These are phyloP conservation scores for Otocyon megalotis DNA, from an alignment of 2,113 vertebrate species.

Conservation along the genomic window DNA sequence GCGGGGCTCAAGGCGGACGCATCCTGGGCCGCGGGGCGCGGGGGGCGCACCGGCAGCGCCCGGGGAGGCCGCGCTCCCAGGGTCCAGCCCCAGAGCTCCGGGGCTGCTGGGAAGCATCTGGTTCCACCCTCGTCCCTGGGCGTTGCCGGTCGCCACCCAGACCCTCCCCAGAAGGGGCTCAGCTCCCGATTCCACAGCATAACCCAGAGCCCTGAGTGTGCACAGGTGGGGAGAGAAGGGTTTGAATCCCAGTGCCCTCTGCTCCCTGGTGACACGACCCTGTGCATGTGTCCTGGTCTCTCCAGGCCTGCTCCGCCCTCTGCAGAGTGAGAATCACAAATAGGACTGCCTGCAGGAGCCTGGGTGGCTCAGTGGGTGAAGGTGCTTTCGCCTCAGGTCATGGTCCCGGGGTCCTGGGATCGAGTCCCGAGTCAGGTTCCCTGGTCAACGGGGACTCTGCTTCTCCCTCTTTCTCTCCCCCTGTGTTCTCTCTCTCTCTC, in stretches of 20 bases:
- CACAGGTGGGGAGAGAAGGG: too few relatives aligned
- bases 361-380: not conserved
- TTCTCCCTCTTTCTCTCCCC: not conserved
- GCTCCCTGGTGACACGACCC: not conserved
- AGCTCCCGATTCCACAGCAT: not conserved
- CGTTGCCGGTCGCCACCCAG: too few relatives aligned
- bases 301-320: not conserved
- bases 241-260: not conserved
- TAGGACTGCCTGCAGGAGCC: not conserved
- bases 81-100: not conserved
- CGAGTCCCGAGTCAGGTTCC: not conserved
- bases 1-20: too few relatives aligned
- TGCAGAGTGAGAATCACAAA: not conserved
- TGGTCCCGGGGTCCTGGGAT: not conserved
- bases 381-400: not conserved
- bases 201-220: not conserved
- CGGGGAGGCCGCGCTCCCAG: not conserved
- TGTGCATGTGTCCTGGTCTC: not conserved
- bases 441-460: not conserved
- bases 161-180: not conserved
- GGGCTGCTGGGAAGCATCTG: not conserved
- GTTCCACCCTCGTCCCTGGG: not conserved
- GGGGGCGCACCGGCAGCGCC: too few relatives aligned
- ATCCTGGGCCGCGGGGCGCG: too few relatives aligned
- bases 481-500: not conserved